Evolutionary conservation across 2,797 vertebrate species (phyloP).

Genomic region (Sebastes ruberrimus): DNA sequence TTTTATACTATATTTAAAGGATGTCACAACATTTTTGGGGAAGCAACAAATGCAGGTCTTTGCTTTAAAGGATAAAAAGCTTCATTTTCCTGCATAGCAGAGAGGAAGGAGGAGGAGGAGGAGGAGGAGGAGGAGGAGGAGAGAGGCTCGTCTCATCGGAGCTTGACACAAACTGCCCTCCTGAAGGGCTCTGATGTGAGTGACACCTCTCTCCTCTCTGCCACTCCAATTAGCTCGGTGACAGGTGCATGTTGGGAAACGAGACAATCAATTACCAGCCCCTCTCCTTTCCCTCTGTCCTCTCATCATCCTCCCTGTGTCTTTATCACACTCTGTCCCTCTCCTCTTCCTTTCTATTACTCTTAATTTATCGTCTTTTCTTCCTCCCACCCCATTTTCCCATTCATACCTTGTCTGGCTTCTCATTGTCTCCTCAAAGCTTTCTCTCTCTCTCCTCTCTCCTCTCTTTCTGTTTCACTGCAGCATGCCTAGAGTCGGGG

Average conservation of each 20-base stretch:
- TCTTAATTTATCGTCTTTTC: conserved; percentile 29
- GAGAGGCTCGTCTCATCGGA: conserved; percentile 20
- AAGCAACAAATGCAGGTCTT: not conserved
- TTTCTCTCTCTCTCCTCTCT: not conserved
- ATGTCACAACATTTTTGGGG: not conserved
- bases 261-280: conserved; percentile 71
- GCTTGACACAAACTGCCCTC: conserved; percentile 45
- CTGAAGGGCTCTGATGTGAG: conserved; percentile 54
- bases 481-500: conserved; percentile 37
- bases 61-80: not conserved
- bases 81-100: conserved; percentile 10
- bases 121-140: not conserved
- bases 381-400: not conserved
- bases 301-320: conserved; percentile 34
- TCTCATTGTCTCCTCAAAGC: conserved; percentile 31
- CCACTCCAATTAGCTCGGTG: conserved; percentile 75
- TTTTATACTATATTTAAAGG: conserved; percentile 16
- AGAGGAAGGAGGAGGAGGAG: not conserved
- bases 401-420: conserved; percentile 30
- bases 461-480: conserved; percentile 34
- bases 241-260: conserved; percentile 65
- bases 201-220: conserved; percentile 64
- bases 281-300: conserved; percentile 4
- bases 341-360: conserved; percentile 17
- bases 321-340: conserved; percentile 23